phyloP scores from a whole-genome alignment of 1,140 invertebrate genomes.

The Cardiocondyla obscurior region DNA sequence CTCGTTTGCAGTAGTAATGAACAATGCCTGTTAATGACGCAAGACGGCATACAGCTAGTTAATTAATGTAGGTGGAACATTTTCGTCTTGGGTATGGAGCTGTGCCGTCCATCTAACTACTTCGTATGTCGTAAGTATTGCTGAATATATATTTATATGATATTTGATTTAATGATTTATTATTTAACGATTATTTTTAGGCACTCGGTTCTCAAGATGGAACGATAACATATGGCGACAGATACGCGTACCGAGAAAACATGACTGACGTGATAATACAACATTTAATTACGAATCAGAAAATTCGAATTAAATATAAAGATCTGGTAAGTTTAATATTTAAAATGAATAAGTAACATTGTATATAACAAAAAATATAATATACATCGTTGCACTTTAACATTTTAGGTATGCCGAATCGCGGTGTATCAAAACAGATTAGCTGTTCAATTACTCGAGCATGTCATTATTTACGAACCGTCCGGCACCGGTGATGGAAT shows the following conservation, averaged over 20 bases:
- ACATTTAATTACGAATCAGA: conserved; percentile 96
- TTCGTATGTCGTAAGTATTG: conserved; percentile 88
- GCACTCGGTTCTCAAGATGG: conserved; percentile 98
- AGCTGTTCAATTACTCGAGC: conserved; percentile 97
- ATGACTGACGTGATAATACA: conserved; percentile 99
- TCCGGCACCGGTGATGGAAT: conserved; percentile 88
- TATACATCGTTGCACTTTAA: not conserved
- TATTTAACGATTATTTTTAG: conserved; percentile 79
- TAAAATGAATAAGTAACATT: not conserved
- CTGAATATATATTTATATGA: not conserved
- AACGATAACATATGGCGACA: conserved; percentile 94
- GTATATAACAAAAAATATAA: not conserved
- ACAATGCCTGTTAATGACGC: conserved; percentile 90
- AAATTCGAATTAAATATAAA: conserved; percentile 98
- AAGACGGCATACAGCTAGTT: conserved; percentile 92
- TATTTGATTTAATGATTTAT: conserved; percentile 1
- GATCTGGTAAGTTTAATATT: conserved; percentile 90
- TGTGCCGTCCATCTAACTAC: conserved; percentile 90
- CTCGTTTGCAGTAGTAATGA: conserved; percentile 94
- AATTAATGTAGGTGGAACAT: conserved; percentile 89
- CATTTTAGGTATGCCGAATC: conserved; percentile 91
- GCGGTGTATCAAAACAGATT: conserved; percentile 97
- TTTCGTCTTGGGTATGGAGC: conserved; percentile 94
- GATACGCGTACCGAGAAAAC: conserved; percentile 97
- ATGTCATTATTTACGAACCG: conserved; percentile 97